These are phyloP conservation scores for Melozone crissalis DNA, from an alignment of 2,113 vertebrate genomes.

Conservation along the genomic window DNA sequence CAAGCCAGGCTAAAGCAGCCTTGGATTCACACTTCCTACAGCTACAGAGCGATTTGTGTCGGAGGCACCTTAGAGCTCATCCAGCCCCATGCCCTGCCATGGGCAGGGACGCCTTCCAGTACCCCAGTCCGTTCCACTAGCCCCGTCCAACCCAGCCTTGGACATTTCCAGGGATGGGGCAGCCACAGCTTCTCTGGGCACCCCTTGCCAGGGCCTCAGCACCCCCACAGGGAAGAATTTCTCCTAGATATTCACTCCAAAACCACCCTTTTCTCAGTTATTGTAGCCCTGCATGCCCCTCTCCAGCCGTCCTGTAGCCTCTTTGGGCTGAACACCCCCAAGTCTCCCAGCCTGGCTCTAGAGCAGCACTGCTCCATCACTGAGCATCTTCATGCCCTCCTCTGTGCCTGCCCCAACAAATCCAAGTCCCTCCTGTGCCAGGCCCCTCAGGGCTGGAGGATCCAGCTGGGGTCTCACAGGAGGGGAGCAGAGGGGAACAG, in stretches of 20 bases:
- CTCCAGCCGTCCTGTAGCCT: neutral
- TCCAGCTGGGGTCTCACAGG: neutral
- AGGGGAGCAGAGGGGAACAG: neutral
- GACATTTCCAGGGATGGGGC: neutral
- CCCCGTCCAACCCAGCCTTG: accelerated
- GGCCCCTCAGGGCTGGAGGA: neutral
- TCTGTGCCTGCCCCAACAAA: neutral
- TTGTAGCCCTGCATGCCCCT: no score
- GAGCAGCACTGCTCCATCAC: neutral
- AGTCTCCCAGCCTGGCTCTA: neutral
- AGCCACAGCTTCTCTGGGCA: neutral
- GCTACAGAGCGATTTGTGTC: accelerated
- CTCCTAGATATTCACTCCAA: no score
- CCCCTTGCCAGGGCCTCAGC: neutral
- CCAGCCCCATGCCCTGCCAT: neutral
- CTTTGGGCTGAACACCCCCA: neutral
- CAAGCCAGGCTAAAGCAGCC: neutral
- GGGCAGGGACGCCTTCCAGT: no score
- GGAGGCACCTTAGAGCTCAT: neutral
- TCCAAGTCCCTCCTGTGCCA: accelerated
- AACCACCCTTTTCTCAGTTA: neutral
- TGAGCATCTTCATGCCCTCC: neutral
- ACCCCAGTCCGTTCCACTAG: neutral
- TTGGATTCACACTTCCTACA: accelerated
- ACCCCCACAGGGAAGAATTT: neutral